These are phyloP conservation scores for Drosophila aff. DNA, from an alignment of 1,140 invertebrate genomes.

Conservation along the genomic window DNA sequence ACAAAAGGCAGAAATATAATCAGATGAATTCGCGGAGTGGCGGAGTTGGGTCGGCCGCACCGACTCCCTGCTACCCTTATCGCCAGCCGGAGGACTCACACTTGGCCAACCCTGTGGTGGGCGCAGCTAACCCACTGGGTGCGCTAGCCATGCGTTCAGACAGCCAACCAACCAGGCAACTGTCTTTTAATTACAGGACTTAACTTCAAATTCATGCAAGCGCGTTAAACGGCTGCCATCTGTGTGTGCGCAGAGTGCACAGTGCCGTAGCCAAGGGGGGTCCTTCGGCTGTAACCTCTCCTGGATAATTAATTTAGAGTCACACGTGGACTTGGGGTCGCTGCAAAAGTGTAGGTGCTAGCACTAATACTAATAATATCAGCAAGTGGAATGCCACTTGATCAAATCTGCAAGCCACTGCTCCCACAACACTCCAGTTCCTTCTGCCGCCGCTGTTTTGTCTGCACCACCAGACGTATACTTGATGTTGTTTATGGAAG, in stretches of 20 bases:
- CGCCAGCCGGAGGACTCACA: neutral
- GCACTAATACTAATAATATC: neutral
- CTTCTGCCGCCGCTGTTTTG: constrained; percentile 30
- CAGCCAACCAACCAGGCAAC: constrained; percentile 49
- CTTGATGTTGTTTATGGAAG: constrained; percentile 57
- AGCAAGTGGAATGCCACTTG: neutral
- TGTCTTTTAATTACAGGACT: constrained; percentile 76
- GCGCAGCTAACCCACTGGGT: constrained; percentile 7
- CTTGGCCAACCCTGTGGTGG: constrained; percentile 1
- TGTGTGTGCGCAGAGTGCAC: neutral
- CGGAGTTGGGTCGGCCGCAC: constrained; percentile 1
- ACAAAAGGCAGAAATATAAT: constrained; percentile 23
- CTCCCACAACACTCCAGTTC: neutral
- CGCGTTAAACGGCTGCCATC: constrained; percentile 46
- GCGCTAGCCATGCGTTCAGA: constrained; percentile 28
- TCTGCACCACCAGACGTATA: constrained; percentile 70
- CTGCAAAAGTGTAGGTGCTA: too few relatives aligned
- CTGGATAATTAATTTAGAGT: constrained; percentile 1
- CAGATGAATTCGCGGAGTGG: constrained; percentile 13
- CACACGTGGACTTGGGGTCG: neutral
- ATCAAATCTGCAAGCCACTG: constrained; percentile 1
- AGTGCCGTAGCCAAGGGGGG: constrained; percentile 9
- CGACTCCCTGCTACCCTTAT: constrained; percentile 39
- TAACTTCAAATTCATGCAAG: constrained; percentile 54
- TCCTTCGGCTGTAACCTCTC: neutral